phyloP scores from a whole-genome alignment of 2,797 vertebrate species.

The Capromys pilorides region DNA sequence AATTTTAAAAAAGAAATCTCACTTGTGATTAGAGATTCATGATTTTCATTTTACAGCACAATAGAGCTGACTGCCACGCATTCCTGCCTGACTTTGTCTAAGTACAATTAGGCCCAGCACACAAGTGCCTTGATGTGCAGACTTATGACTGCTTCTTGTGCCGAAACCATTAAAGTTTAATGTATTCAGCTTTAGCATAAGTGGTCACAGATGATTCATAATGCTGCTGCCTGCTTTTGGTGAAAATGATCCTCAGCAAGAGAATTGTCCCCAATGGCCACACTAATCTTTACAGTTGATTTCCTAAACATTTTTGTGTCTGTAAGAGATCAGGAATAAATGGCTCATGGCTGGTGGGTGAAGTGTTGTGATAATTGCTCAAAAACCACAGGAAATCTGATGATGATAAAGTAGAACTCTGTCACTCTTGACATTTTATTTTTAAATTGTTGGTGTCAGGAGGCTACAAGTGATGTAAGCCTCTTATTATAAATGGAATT shows the following conservation, averaged over 20 bases:
- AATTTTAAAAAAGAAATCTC: slow-evolving; percentile 80
- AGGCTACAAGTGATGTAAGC: slow-evolving; percentile 39
- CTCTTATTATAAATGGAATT: slow-evolving; percentile 66
- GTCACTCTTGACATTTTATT: slow-evolving; percentile 73
- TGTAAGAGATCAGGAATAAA: slow-evolving; percentile 70
- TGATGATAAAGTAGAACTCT: slow-evolving; percentile 69
- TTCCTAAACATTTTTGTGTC: slow-evolving; percentile 75
- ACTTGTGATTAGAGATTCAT: slow-evolving; percentile 82
- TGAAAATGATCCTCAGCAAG: slow-evolving; percentile 80
- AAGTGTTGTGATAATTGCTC: slow-evolving; percentile 62
- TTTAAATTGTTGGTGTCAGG: slow-evolving; percentile 66
- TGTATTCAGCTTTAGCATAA: slow-evolving; percentile 82
- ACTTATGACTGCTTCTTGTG: slow-evolving; percentile 75
- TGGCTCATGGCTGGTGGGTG: slow-evolving; percentile 21
- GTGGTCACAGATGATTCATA: slow-evolving; percentile 86
- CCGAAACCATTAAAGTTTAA: slow-evolving; percentile 86
- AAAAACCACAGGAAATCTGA: slow-evolving; percentile 69
- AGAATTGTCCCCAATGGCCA: slow-evolving; percentile 73
- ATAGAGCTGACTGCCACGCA: slow-evolving; percentile 75
- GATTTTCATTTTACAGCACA: slow-evolving; percentile 81
- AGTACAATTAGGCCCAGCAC: slow-evolving; percentile 82
- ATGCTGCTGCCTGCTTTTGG: slow-evolving; percentile 80
- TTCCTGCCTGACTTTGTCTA: slow-evolving; percentile 70
- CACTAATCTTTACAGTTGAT: slow-evolving; percentile 76
- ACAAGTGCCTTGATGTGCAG: slow-evolving; percentile 81